Evolutionary conservation across 2,797 vertebrate genomes (phyloP).

Genomic region (Crenichthys baileyi): DNA sequence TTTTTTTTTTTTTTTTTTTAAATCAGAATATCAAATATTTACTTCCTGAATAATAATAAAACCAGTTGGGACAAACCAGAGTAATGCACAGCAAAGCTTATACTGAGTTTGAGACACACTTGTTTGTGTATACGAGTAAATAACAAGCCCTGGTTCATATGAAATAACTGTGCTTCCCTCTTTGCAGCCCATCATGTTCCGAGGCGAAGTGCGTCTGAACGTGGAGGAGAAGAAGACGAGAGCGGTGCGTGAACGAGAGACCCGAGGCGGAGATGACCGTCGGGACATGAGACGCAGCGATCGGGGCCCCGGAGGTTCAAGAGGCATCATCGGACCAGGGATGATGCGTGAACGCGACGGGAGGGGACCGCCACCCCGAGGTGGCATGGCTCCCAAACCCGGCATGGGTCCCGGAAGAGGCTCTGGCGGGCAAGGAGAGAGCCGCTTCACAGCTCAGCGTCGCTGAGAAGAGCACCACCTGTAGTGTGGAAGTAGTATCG

Average conservation of each 20-base stretch:
- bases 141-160: not conserved
- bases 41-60: too few relatives aligned
- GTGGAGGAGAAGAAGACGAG: conserved; percentile 98
- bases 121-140: not conserved
- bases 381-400: conserved; percentile 89
- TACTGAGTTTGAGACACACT: not conserved
- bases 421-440: conserved; percentile 85
- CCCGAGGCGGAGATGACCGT: conserved; percentile 87
- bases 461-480: conserved; percentile 84
- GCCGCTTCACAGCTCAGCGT: conserved; percentile 90
- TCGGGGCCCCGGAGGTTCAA: conserved; percentile 87
- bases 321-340: conserved; percentile 86
- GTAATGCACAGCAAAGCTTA: not conserved
- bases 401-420: conserved; percentile 90
- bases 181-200: conserved; percentile 96
- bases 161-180: conserved; percentile 23
- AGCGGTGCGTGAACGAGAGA: conserved; percentile 91
- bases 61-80: too few relatives aligned
- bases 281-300: conserved; percentile 90
- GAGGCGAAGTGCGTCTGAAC: conserved; percentile 95
- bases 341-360: conserved; percentile 93
- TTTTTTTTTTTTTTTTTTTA: too few relatives aligned
- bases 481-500: conserved; percentile 86
- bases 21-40: too few relatives aligned
- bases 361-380: conserved; percentile 88